Percentiles rank a stretch among this genome's conserved stretches.
Evolutionary conservation across 2,797 vertebrate species (phyloP).

Genomic region (Rhinogobio ventralis): DNA sequence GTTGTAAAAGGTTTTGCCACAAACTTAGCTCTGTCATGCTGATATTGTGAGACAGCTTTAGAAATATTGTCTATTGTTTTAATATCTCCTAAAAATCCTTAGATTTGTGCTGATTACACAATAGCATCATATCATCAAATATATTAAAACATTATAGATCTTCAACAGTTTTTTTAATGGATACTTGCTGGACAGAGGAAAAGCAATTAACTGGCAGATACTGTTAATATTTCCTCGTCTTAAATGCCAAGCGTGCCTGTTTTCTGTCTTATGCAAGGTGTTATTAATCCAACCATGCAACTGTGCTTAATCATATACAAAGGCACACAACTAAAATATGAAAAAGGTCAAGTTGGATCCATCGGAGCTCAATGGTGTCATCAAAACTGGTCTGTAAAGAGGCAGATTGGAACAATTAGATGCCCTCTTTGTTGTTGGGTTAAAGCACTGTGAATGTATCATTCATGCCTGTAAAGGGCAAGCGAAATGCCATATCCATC

Average conservation of each 20-base stretch:
- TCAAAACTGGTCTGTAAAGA: not conserved
- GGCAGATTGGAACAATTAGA: constrained; percentile 7
- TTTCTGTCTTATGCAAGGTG: constrained; percentile 1
- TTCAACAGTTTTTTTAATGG: not conserved
- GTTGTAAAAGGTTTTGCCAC: too few relatives aligned
- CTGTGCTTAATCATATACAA: not conserved
- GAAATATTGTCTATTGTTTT: too few relatives aligned
- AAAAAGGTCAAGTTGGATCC: constrained; percentile 3
- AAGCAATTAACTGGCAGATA: constrained; percentile 7
- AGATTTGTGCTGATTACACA: not conserved
- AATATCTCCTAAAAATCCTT: not conserved
- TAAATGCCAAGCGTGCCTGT: not conserved
- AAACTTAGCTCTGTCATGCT: too few relatives aligned
- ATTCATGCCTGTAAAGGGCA: constrained; percentile 24
- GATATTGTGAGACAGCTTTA: too few relatives aligned
- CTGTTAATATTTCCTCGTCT: not conserved
- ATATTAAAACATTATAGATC: not conserved
- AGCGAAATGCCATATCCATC: constrained; percentile 18
- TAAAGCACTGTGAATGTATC: not conserved
- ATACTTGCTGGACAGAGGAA: not conserved
- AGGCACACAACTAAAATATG: constrained; percentile 18
- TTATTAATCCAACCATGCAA: not conserved
- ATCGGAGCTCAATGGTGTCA: not conserved
- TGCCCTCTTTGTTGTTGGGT: not conserved
- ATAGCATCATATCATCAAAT: not conserved